These are phyloP conservation scores for Rhegmatorhina hoffmannsi DNA, from an alignment of 2,113 vertebrate genomes.

Conservation along the genomic window DNA sequence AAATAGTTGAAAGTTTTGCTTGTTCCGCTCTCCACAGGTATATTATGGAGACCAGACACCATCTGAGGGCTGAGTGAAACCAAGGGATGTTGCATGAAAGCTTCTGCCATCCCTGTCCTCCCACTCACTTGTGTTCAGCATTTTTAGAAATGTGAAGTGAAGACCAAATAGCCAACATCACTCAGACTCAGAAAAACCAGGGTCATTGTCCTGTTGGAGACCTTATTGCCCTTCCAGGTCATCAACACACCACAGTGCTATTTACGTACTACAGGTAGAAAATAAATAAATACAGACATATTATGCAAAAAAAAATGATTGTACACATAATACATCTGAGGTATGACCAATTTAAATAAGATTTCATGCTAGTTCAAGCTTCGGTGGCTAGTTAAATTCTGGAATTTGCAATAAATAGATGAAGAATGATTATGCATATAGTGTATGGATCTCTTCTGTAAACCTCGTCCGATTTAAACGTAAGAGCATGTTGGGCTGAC, in stretches of 20 bases:
- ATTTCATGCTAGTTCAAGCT: slow-evolving; percentile 71
- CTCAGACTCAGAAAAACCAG: neutral
- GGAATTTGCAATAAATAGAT: slow-evolving; percentile 76
- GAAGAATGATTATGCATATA: slow-evolving; percentile 50
- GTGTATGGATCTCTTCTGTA: slow-evolving; percentile 64
- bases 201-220: neutral
- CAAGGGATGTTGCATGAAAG: neutral
- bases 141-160: neutral
- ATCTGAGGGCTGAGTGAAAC: neutral
- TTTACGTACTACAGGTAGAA: slow-evolving; percentile 74
- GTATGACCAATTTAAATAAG: slow-evolving; percentile 82
- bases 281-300: slow-evolving; percentile 91
- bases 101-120: neutral
- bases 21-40: neutral
- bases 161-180: neutral
- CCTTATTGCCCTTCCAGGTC: slow-evolving; percentile 68
- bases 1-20: neutral
- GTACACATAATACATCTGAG: slow-evolving; percentile 82
- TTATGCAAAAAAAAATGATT: slow-evolving; percentile 80
- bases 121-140: neutral
- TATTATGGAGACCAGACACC: neutral
- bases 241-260: slow-evolving; percentile 76
- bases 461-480: slow-evolving; percentile 46
- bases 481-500: neutral
- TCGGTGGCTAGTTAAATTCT: slow-evolving; percentile 63